Evolutionary conservation across 2,797 vertebrate species (phyloP), one percentile per base, ranked within the genome.

Genomic region (Rhinoraja longicauda): DNA sequence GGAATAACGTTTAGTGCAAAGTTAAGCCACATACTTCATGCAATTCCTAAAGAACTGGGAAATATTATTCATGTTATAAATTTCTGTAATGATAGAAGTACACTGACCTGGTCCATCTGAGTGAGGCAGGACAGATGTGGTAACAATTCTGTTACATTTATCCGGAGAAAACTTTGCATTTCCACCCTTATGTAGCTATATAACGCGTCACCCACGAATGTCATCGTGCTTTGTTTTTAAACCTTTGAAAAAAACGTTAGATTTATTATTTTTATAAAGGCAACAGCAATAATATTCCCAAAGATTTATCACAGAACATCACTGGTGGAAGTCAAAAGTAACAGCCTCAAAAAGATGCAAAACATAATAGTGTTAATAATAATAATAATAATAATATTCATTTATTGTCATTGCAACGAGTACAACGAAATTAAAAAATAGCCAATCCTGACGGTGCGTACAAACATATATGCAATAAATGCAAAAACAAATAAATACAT

Each of bases 91-190:
- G 8, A 92, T 15, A 73, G 36, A 75, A 75, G n/a, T 92, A 17
- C 4, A 92, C 29, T 92, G 73, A 92, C 90, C 90, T 53, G 26
- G 39, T 92, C 90, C 90, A 92, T 92, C 70, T 75, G 90, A 29
- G 90, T 57, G 19, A 92, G 90, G 39, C 90, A 92, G 26, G 24
- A 26, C 26, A 92, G 90, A 92, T 92, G 24, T 92, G 90, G 90
- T 45, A 92, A 17, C 13, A 92, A 75, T 75, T 92, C 90, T 19
- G n/a, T 39, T 19, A 26, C 24, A 7, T 92, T 92, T 29, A 92
- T 32, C 67, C 5, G 39, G 0, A 92, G 45, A 21, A 57, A 92
- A 17, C 72, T 70, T 75, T 70, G 1, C 70, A 73, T 72, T 29
- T 39, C 29, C 24, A 0, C 6, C 39, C 39, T 53, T 53, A 92